Base-by-base conservation (phyloP, 1,140 invertebrate genomes). In the Plectrocnemia conspersa region DNA sequence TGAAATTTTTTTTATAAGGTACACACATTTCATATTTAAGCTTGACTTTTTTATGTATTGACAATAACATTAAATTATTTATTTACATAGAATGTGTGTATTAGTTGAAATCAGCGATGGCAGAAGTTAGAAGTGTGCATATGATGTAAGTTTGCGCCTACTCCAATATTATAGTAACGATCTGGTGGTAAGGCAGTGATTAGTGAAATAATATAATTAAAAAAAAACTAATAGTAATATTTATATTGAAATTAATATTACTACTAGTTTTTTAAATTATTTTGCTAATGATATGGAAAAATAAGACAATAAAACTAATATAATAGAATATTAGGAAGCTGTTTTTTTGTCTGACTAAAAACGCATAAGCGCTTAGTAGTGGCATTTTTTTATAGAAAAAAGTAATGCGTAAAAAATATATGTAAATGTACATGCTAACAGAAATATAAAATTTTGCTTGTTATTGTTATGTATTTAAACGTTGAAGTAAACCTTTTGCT, bases 91-190 rank as follows among this genome's bases (percentile, higher is more conserved):
- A 22, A 19, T 23, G 7, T 10, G 27, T n/a, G 11, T 23, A 3
- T 11, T 10, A 18, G 13, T 22, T 11, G 22, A 50, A 50, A 24
- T 38, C 9, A 6, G 21, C 29, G 21, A 2, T 15, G 25, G 38
- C 23, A 38, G 47, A 50, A 50, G 38, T 38, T 24, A 50, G 38
- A 50, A 50, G 47, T 50, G 15, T 38, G 19, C 32, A 24, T 19
- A 27, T 50, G 47, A 50, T 50, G 47, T 38, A 50, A 50, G 47
- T 18, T 9, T 22, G 32, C 23, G 10, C 46, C 27, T 22, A 33
- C 18, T 15, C 19, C 9, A 10, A 9, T 13, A 35, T 24, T 13
- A 41, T 21, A 16, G 29, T 47, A 47, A 15, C 5, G 18, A 2
- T 5, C 35, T 21, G 13, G 9, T 21, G 1, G 19, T 18, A 47